Conservation (phyloP, 2,888 invertebrate genomes). For the Amphiduros pacificus region DNA sequence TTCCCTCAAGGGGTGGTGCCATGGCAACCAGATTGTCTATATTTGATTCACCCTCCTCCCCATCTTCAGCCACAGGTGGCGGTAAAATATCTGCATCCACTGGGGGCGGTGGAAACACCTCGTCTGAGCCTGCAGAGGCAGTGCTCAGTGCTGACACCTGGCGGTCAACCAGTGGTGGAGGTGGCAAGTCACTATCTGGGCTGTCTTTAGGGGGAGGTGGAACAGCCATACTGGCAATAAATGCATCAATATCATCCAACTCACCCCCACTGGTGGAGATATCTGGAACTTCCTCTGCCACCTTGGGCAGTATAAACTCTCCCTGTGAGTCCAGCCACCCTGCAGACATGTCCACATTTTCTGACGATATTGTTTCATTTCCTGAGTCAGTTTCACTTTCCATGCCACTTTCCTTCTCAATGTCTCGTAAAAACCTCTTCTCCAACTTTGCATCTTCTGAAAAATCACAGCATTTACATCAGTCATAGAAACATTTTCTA, state of each 20-base stretch:
- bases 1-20: not conserved
- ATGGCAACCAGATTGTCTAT: not conserved
- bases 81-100: constrained; percentile 5
- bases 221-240: constrained; percentile 79
- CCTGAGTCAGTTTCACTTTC: constrained; percentile 33
- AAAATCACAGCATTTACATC: no score
- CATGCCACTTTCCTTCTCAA: constrained; percentile 22
- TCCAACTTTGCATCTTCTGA: no score
- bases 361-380: constrained; percentile 32
- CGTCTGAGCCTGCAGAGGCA: not conserved
- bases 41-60: not conserved
- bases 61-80: not conserved
- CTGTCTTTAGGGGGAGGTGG: constrained; percentile 69
- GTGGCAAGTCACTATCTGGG: constrained; percentile 3
- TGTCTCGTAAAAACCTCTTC: constrained; percentile 11
- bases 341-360: constrained; percentile 31
- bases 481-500: no score
- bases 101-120: not conserved
- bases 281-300: no score
- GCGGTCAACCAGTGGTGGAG: not conserved
- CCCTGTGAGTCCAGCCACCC: no score
- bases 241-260: constrained; percentile 73
- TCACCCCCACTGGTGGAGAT: no score
- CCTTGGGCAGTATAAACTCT: no score
- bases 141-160: not conserved